These are phyloP conservation scores for Carabus problematicus DNA, from an alignment of 2,888 invertebrate species.

Conservation along the genomic window DNA sequence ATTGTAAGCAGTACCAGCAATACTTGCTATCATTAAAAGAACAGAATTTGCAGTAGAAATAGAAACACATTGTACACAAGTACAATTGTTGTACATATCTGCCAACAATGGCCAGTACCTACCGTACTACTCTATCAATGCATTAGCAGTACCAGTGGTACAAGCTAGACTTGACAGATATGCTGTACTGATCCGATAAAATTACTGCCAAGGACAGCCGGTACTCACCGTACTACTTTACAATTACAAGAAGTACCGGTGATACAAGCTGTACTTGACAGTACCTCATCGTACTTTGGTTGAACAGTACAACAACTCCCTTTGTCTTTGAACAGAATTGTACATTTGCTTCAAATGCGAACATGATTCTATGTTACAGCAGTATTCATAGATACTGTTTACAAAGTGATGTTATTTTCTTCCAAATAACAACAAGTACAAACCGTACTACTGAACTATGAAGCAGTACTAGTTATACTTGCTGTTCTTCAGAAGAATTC, in stretches of 20 bases:
- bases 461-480: slow-evolving; percentile 15
- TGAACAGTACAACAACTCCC: too few relatives aligned
- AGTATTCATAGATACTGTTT: too few relatives aligned
- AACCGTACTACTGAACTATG: not conserved
- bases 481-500: not conserved
- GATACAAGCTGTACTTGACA: slow-evolving; percentile 16
- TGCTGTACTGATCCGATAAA: too few relatives aligned
- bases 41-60: too few relatives aligned
- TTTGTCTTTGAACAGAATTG: too few relatives aligned
- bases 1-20: too few relatives aligned
- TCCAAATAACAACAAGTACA: slow-evolving; percentile 15
- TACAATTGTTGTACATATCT: not conserved
- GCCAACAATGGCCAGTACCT: slow-evolving; percentile 15
- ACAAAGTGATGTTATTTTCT: not conserved
- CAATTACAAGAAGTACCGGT: not conserved
- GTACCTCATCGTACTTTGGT: too few relatives aligned
- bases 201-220: slow-evolving; percentile 15
- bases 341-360: too few relatives aligned
- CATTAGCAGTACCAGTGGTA: slow-evolving; percentile 5
- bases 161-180: slow-evolving; percentile 5
- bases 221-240: slow-evolving; percentile 3
- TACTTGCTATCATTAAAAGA: too few relatives aligned
- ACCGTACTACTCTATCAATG: not conserved
- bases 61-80: too few relatives aligned
- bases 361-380: too few relatives aligned